Evolutionary conservation across 2,797 vertebrate genomes (phyloP).

Genomic region (Betta splendens): DNA sequence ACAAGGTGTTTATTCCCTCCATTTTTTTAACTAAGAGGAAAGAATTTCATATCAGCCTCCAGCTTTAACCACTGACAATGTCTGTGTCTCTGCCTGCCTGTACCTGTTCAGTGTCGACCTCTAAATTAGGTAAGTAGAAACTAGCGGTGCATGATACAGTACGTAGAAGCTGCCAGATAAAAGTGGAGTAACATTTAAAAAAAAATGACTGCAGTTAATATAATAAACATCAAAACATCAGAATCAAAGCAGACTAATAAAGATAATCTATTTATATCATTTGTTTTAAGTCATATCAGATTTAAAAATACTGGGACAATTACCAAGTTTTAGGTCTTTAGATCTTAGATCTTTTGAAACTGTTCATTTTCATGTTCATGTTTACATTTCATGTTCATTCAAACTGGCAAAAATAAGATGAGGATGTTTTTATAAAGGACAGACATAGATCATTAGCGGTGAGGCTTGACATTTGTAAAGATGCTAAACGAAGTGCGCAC

Average conservation of each 20-base stretch:
- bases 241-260: background rate
- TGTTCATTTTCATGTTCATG: too few species aligned
- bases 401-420: too few species aligned
- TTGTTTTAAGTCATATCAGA: background rate
- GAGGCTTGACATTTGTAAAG: background rate
- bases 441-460: background rate
- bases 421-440: background rate
- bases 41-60: background rate
- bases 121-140: conserved; percentile 6
- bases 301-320: background rate
- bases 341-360: too few species aligned
- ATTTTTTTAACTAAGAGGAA: conserved; percentile 1
- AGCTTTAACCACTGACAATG: conserved; percentile 15
- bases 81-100: conserved; percentile 20
- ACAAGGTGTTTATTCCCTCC: background rate
- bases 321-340: too few species aligned
- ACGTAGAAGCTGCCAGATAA: conserved; percentile 3
- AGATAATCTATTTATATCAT: background rate
- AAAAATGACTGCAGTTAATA: background rate
- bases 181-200: conserved; percentile 1
- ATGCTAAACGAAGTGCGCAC: background rate
- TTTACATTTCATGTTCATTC: background rate
- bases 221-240: too few species aligned
- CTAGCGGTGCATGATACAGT: conserved; percentile 15
- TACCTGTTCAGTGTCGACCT: conserved; percentile 13